A percentile compares a stretch with the other conserved stretches of the same genome.
Conservation (phyloP, 1,140 invertebrate genomes). For the Euwallacea fornicatus region DNA sequence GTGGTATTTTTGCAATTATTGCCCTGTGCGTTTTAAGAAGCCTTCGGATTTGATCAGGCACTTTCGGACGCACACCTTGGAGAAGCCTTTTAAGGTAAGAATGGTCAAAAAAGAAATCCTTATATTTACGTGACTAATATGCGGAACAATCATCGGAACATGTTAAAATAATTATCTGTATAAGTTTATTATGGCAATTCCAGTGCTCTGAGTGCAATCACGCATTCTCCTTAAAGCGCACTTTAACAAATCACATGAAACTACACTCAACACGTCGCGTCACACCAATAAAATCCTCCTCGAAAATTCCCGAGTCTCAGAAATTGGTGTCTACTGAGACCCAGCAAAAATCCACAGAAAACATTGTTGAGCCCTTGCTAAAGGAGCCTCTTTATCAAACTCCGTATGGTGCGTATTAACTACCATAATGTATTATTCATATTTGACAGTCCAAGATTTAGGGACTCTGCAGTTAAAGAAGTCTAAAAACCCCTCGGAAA, state of each 20-base stretch:
- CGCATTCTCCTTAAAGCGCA: slow-evolving; percentile 47
- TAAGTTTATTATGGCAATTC: slow-evolving; percentile 20
- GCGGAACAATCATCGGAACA: too few relatives aligned
- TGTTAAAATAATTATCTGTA: background rate
- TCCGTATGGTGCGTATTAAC: slow-evolving; percentile 16
- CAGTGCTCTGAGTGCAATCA: slow-evolving; percentile 45
- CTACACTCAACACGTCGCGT: slow-evolving; percentile 34
- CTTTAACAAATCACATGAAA: slow-evolving; percentile 44
- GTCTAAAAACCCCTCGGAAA: slow-evolving; percentile 18
- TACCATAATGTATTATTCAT: background rate
- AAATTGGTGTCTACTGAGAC: too few relatives aligned
- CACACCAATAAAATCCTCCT: too few relatives aligned
- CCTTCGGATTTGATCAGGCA: slow-evolving; percentile 53
- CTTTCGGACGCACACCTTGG: slow-evolving; percentile 50
- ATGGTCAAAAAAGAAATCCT: background rate
- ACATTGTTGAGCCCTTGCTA: slow-evolving; percentile 20
- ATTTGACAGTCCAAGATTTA: background rate
- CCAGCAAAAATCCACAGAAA: background rate
- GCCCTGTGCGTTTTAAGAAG: slow-evolving; percentile 51
- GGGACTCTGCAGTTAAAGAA: slow-evolving; percentile 26
- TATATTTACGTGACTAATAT: too few relatives aligned
- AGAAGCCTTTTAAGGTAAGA: slow-evolving; percentile 50
- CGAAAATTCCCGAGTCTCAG: too few relatives aligned
- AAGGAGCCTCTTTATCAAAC: slow-evolving; percentile 40
- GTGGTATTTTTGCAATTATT: slow-evolving; percentile 50